These are phyloP conservation scores for Pteronura brasiliensis DNA, from an alignment of 2,113 vertebrate genomes.

Conservation along the genomic window DNA sequence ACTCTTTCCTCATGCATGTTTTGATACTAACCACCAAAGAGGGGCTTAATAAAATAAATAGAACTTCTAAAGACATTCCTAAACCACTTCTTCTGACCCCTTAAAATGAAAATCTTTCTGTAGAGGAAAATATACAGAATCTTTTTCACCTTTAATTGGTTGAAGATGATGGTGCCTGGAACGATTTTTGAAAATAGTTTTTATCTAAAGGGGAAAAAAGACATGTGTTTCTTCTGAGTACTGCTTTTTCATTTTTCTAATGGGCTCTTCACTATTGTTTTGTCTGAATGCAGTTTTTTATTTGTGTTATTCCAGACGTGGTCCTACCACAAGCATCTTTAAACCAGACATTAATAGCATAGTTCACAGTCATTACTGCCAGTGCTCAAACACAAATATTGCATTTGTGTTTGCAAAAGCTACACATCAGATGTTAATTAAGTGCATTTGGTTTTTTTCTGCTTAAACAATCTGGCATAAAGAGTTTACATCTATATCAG, in stretches of 20 bases:
- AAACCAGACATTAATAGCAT: conserved; percentile 82
- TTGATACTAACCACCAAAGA: not conserved
- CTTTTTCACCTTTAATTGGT: conserved; percentile 50
- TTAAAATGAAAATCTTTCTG: conserved; percentile 31
- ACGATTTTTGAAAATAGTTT: conserved; percentile 67
- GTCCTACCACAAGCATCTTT: conserved; percentile 82
- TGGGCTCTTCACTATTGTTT: conserved; percentile 79
- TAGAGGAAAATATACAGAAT: not conserved
- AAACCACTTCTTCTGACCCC: not conserved
- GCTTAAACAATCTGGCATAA: conserved; percentile 81
- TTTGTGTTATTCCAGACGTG: conserved; percentile 79
- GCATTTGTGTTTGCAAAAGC: conserved; percentile 81
- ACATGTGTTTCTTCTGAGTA: conserved; percentile 64
- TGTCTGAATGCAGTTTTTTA: conserved; percentile 80
- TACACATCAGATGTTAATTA: conserved; percentile 85
- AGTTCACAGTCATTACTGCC: conserved; percentile 83
- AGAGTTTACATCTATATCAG: conserved; percentile 77
- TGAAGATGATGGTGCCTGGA: conserved; percentile 58
- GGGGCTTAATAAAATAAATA: not conserved
- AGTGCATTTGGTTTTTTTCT: conserved; percentile 77
- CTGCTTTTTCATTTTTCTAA: conserved; percentile 75
- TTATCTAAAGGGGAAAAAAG: conserved; percentile 60
- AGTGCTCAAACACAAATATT: conserved; percentile 81
- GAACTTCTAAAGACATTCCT: not conserved
- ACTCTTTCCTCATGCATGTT: not conserved